Evolutionary conservation across 1,140 invertebrate genomes (phyloP).

Genomic region (Acromyrmex charruanus): DNA sequence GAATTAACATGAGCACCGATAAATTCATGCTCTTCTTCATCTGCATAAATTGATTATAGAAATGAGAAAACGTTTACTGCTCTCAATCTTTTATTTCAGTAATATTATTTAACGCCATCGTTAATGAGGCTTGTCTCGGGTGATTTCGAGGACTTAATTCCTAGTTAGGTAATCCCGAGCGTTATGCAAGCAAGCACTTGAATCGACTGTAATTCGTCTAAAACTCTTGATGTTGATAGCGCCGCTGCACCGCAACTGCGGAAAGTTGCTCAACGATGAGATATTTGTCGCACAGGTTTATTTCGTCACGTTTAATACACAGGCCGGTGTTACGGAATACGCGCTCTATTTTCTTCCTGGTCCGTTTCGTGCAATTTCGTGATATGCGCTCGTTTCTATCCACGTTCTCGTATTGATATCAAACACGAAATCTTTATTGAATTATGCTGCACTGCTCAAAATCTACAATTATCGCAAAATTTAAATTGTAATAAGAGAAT

Average conservation of each 20-base stretch:
- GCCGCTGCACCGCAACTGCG: conserved; percentile 15
- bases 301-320: conserved; percentile 48
- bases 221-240: conserved; percentile 27
- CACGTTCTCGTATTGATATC: conserved; percentile 22
- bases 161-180: conserved; percentile 35
- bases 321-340: conserved; percentile 39
- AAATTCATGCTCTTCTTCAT: conserved; percentile 12
- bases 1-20: background rate
- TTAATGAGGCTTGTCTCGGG: conserved; percentile 43
- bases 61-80: background rate
- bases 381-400: conserved; percentile 24
- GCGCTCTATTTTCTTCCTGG: conserved; percentile 36
- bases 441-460: background rate
- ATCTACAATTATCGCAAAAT: background rate
- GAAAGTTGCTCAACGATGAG: conserved; percentile 43
- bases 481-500: background rate
- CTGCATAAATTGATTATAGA: background rate
- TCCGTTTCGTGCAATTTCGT: conserved; percentile 38
- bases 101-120: conserved; percentile 30
- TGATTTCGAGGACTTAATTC: conserved; percentile 57
- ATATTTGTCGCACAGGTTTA: conserved; percentile 58
- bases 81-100: background rate
- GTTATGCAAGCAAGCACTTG: conserved; percentile 54
- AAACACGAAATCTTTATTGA: background rate
- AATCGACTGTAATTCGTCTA: conserved; percentile 37